Base-by-base conservation (phyloP, 2,113 vertebrate species). In the Gambusia holbrooki region DNA sequence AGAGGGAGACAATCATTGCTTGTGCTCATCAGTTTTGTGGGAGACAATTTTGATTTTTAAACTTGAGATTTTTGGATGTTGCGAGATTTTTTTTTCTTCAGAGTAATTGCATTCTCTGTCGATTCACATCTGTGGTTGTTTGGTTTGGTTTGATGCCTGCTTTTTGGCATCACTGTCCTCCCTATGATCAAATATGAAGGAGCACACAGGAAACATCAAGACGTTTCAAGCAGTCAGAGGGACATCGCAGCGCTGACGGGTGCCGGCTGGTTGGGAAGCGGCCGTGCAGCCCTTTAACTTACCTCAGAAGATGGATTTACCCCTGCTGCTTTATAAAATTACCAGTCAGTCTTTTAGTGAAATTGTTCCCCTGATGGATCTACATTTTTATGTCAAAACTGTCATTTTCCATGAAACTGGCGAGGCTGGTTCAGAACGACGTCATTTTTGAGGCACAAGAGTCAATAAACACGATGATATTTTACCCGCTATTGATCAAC, bases 241-340 rank as follows among this genome's bases (percentile, higher is more conserved):
- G 68, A 58, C 73, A 67, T 37, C 66, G 32, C 54, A 45, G 71
- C 71, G 66, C 37, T 62, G 76, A 73, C 84, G 79, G 70, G 77
- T 71, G 81, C 63, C 2, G 48, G 76, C 74, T 62, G 78, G 48
- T 77, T 42, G 58, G 51, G 35, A 62, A 72, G 69, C 76, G 25
- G 1, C 33, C 11, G 1, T 51, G 30, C 32, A 81, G 83, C 84
- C 84, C 86, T 88, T 83, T 82, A 81, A 85, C 90, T 91, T 88
- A 91, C 90, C 90, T 93, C 93, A 92, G 77, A 93, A 93, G 93
- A 93, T 78, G 80, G 83, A 93, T 92, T 61, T 89, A 87, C 79
- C 78, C 65, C 32, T 13, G 71, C 70, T 70, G 71, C 83, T 86
- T 89, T 69, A 82, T 90, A 71, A 90, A 92, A 88, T 83, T 83